Evolutionary conservation across 2,888 invertebrate genomes (phyloP).

Genomic region (Rhagonycha fulva): DNA sequence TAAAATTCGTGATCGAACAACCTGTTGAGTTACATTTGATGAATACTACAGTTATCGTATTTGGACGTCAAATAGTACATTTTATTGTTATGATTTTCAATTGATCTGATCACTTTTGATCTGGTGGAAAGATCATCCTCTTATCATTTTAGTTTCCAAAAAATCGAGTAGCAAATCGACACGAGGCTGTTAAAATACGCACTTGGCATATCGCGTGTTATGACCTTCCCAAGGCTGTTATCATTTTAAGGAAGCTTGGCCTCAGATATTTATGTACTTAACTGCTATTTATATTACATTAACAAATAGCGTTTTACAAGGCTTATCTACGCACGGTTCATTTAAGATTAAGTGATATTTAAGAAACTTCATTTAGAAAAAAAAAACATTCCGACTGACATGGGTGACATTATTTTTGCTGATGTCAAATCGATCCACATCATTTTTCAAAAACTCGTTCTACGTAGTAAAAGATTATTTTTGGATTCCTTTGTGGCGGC

Average conservation of each 20-base stretch:
- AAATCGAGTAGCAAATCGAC: conserved; percentile 8
- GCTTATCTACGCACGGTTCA: neutral
- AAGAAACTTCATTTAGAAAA: neutral
- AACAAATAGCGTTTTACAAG: neutral
- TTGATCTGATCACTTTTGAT: neutral
- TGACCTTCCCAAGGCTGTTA: conserved; percentile 23
- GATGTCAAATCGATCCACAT: no score
- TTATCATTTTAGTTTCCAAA: conserved; percentile 1
- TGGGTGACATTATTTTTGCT: no score
- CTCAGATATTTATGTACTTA: conserved; percentile 2
- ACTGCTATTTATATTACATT: neutral
- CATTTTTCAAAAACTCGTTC: no score
- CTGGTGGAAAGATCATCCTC: neutral
- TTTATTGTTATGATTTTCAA: neutral
- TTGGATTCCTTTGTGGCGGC: neutral
- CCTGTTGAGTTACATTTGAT: neutral
- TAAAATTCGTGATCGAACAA: conserved; percentile 2
- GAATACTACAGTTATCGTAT: neutral
- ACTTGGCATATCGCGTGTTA: conserved; percentile 2
- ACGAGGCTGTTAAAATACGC: conserved; percentile 23
- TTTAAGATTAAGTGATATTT: neutral
- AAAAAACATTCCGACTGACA: neutral
- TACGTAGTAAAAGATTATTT: neutral
- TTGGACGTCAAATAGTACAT: neutral
- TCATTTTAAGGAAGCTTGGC: conserved; percentile 24